Conservation (phyloP, 2,888 invertebrate genomes). For the Acleris emargana region DNA sequence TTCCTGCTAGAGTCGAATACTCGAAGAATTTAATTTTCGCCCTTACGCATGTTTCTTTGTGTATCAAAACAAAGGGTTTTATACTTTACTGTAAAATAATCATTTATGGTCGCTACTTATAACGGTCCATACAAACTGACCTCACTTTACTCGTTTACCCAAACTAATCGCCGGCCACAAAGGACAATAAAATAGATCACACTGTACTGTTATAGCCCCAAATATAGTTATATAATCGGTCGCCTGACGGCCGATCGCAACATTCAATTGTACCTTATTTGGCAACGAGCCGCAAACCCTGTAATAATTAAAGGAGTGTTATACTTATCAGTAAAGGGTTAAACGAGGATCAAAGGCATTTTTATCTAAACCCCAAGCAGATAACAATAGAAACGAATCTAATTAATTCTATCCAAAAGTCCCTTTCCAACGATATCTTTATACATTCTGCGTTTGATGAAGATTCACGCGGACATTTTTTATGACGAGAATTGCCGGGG, state of each 20-base stretch:
- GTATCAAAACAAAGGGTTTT: too few species aligned
- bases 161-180: too few species aligned
- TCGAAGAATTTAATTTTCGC: too few species aligned
- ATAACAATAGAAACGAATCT: slow-evolving; percentile 32
- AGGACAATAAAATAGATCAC: too few species aligned
- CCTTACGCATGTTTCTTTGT: too few species aligned
- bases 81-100: too few species aligned
- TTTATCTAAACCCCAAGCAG: slow-evolving; percentile 28
- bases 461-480: slow-evolving; percentile 40
- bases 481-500: slow-evolving; percentile 41
- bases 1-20: too few species aligned
- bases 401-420: slow-evolving; percentile 32
- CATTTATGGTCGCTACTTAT: too few species aligned
- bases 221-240: not conserved
- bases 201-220: not conserved
- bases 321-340: slow-evolving; percentile 24
- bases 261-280: not conserved
- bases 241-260: not conserved
- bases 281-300: not conserved
- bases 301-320: slow-evolving; percentile 29
- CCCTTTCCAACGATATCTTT: slow-evolving; percentile 34
- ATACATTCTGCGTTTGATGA: slow-evolving; percentile 32
- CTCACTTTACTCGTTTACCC: too few species aligned
- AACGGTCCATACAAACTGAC: too few species aligned
- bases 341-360: slow-evolving; percentile 26